phyloP scores from a whole-genome alignment of 2,113 vertebrate species.

The Megaleporinus macrocephalus region DNA sequence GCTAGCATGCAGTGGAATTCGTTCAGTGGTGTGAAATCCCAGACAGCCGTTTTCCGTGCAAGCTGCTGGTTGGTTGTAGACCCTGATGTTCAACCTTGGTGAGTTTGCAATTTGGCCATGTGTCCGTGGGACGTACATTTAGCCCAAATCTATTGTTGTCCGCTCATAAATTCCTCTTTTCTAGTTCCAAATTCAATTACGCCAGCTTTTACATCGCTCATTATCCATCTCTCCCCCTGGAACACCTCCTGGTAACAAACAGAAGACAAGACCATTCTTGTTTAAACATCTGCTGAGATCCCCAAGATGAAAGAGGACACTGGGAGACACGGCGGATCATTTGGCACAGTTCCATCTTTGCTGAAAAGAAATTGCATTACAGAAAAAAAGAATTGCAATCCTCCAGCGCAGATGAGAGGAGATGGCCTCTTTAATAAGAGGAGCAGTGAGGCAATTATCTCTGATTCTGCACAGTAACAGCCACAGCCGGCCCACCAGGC shows the following conservation, averaged over 20 bases:
- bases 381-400: slow-evolving; percentile 61
- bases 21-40: not conserved
- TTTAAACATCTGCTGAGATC: slow-evolving; percentile 19
- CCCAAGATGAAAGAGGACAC: not conserved
- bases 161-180: not conserved
- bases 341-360: slow-evolving; percentile 43
- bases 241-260: not conserved
- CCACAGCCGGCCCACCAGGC: slow-evolving; percentile 35
- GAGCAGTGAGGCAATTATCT: slow-evolving; percentile 63
- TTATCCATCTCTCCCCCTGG: not conserved
- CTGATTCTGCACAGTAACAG: slow-evolving; percentile 46
- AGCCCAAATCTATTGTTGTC: not conserved
- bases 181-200: slow-evolving; percentile 18
- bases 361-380: slow-evolving; percentile 50
- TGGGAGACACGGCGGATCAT: slow-evolving; percentile 48
- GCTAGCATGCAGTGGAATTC: not conserved
- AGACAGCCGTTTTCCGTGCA: not conserved
- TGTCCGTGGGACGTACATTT: not conserved
- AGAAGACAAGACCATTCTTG: slow-evolving; percentile 10
- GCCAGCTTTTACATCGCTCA: not conserved
- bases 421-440: slow-evolving; percentile 59
- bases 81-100: not conserved
- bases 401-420: slow-evolving; percentile 50
- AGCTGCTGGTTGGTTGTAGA: not conserved
- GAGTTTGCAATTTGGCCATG: not conserved